Base-by-base conservation (phyloP, 2,888 invertebrate species). In the Mythimna vitellina region DNA sequence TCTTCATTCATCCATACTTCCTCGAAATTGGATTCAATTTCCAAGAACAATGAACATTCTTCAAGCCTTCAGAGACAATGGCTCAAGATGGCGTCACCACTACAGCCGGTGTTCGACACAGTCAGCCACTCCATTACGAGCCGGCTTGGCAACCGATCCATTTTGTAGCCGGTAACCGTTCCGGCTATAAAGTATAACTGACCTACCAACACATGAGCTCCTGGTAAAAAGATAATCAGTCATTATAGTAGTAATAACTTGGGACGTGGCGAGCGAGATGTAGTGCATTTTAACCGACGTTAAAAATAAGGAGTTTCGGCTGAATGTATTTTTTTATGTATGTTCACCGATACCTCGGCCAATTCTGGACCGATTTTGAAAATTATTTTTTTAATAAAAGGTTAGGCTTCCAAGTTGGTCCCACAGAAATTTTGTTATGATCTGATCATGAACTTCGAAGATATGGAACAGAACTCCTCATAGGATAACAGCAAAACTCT, bases 81-180 rank as follows among this genome's bases (percentile, higher is more conserved):
- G 42, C 51, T 12, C 29, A 58, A 81, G 77, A 77, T 49, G 38
- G 49, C 20, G 14, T 51, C 20, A n/a, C 54, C 60, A 62, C 57
- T 62, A 65, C 53, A 51, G 42, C n/a, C 29, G 32, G n/a, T 35
- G 54, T 42, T 38, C n/a, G 76, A 49, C 60, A 72, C 73, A 57
- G 73, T 42, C 58, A 42, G 53, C 49, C 61, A 70, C 80, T 80
- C 69, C 57, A 70, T 70, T 74, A 82, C 66, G 38, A 17, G 49
- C 58, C 66, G 54, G 54, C 66, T 82, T 64, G 73, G 66, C 66
- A 61, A 35, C 49, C 69, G 64, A 83, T 82, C 80, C 64, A 62
- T 74, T 70, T 63, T 25, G 57, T 54, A 54, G 32, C 12, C 22
- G 35, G n/a, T 20, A 17, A 46, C 46, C 6, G 17, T 46, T 46